A percentile compares a stretch with the other conserved stretches of the same genome.
Conservation (phyloP, 2,113 vertebrate genomes). For the Ibidorhyncha struthersii region DNA sequence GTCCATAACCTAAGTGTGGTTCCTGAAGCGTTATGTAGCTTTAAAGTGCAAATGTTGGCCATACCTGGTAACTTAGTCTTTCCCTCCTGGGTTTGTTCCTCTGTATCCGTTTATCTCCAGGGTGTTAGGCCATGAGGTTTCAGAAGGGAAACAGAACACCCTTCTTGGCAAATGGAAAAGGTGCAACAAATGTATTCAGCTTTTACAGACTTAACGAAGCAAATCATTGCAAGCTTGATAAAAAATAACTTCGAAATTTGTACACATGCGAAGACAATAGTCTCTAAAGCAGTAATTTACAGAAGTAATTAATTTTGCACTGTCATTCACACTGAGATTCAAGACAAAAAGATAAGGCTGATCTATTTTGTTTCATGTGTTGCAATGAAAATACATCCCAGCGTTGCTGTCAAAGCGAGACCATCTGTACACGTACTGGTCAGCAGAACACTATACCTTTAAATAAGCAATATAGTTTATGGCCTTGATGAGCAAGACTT, state of each 20-base stretch:
- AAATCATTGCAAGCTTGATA: not conserved
- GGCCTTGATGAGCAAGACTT: not conserved
- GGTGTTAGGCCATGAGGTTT: not conserved
- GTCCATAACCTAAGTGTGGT: not conserved
- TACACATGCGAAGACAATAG: not conserved
- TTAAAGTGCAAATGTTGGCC: not conserved
- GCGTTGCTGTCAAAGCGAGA: not conserved
- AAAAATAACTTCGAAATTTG: not conserved
- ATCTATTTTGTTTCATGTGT: not conserved
- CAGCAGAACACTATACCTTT: not conserved
- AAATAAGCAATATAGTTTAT: not conserved
- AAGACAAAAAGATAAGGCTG: not conserved
- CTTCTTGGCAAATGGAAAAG: not conserved
- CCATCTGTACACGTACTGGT: not conserved
- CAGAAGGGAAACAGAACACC: not conserved
- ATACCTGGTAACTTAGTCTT: not conserved
- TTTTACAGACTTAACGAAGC: not conserved
- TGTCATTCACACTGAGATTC: not conserved
- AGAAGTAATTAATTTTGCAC: not conserved
- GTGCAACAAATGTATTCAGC: not conserved
- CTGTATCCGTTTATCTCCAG: fast-evolving
- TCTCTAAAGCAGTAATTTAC: not conserved
- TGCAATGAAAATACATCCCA: not conserved
- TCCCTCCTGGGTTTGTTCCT: not conserved
- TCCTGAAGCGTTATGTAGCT: not conserved